Evolutionary conservation across 2,888 invertebrate genomes (phyloP).

Genomic region (Aethes cnicana): DNA sequence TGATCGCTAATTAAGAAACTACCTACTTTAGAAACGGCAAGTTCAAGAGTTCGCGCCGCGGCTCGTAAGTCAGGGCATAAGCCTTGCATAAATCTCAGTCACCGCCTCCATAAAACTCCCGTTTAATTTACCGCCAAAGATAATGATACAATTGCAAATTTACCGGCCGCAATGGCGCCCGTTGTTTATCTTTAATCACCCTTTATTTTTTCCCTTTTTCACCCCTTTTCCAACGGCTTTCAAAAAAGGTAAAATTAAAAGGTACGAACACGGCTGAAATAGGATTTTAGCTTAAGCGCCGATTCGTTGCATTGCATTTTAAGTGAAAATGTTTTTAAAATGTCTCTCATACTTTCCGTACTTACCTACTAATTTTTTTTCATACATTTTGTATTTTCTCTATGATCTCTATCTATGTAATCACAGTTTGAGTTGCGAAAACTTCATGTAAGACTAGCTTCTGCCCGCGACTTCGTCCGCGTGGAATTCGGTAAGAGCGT

Average conservation of each 20-base stretch:
- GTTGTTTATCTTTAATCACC: slow-evolving; percentile 80
- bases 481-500: no score
- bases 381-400: no score
- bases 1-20: slow-evolving; percentile 1
- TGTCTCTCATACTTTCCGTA: no score
- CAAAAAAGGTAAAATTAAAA: slow-evolving; percentile 66
- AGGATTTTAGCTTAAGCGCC: slow-evolving; percentile 19
- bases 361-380: no score
- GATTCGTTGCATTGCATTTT: no score
- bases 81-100: slow-evolving; percentile 51
- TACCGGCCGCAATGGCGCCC: slow-evolving; percentile 57
- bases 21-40: slow-evolving; percentile 26
- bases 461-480: no score
- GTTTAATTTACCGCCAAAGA: slow-evolving; percentile 63
- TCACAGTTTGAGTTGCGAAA: no score
- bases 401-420: no score
- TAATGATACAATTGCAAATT: slow-evolving; percentile 76
- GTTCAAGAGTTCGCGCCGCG: slow-evolving; percentile 37
- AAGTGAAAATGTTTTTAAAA: no score
- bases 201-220: slow-evolving; percentile 65
- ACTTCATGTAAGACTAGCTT: no score
- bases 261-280: slow-evolving; percentile 50
- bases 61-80: slow-evolving; percentile 42
- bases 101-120: slow-evolving; percentile 54
- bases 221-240: slow-evolving; percentile 60